phyloP scores from a whole-genome alignment of 2,113 vertebrate genomes.

The Sciurus niger region DNA sequence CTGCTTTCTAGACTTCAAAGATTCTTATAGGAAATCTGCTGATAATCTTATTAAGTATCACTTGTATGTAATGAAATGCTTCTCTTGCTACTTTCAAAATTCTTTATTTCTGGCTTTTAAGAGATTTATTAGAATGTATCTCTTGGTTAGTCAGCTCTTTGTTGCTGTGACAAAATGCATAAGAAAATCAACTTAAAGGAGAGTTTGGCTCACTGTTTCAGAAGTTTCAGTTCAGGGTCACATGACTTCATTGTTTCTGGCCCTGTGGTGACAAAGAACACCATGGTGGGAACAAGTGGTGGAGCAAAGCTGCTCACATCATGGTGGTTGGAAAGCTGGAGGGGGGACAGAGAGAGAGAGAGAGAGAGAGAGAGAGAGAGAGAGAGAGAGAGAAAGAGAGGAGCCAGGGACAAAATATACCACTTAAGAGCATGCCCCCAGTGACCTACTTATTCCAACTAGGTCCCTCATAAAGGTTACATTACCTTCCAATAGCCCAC shows the following conservation, averaged over 20 bases:
- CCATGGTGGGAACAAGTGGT: no score
- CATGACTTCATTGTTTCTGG: not conserved
- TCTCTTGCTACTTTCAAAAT: not conserved
- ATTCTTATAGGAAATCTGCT: slow-evolving; percentile 4
- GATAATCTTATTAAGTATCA: not conserved
- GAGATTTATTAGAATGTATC: not conserved
- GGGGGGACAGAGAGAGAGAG: no score
- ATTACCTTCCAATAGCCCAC: no score
- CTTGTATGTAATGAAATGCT: not conserved
- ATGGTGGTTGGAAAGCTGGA: not conserved
- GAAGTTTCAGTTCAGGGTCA: not conserved
- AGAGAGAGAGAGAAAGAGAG: no score
- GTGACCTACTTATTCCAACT: no score
- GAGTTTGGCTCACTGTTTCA: no score
- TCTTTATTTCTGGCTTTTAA: not conserved
- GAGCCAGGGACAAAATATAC: no score
- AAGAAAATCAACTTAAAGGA: not conserved
- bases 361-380: no score
- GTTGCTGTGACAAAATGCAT: not conserved
- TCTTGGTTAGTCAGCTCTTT: not conserved
- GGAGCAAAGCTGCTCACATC: not conserved
- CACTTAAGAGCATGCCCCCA: no score
- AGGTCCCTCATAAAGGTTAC: no score
- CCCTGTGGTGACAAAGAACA: not conserved
- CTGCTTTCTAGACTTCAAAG: not conserved